These are phyloP conservation scores for Harmothoe impar DNA, from an alignment of 2,888 invertebrate species.

Conservation along the genomic window DNA sequence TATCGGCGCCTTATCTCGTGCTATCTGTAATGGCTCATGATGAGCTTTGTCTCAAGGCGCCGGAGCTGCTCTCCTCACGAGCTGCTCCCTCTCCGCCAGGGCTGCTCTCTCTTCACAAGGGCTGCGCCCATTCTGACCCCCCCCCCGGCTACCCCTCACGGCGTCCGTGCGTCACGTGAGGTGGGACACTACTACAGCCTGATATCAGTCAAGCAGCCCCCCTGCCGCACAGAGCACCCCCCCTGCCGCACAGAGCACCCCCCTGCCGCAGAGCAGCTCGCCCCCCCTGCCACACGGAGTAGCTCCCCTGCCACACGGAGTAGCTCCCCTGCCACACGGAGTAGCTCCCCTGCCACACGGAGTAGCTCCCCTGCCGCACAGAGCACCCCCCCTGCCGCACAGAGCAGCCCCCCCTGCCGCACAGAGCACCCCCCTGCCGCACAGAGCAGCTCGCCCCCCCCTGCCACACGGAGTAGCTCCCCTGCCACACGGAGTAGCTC, in stretches of 20 bases:
- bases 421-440: background rate
- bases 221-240: background rate
- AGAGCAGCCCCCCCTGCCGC: background rate
- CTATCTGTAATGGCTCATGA: constrained; percentile 46
- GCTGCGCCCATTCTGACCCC: background rate
- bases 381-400: background rate
- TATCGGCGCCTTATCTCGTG: constrained; percentile 45
- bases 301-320: background rate
- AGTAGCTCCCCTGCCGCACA: background rate
- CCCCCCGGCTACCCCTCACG: background rate
- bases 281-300: background rate
- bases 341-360: background rate
- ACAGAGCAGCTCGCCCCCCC: background rate
- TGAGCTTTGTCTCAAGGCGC: constrained; percentile 32
- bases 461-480: background rate
- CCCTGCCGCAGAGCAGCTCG: background rate
- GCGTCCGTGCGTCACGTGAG: too few species aligned
- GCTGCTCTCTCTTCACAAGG: background rate
- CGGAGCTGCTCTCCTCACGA: background rate
- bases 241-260: background rate
- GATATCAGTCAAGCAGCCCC: background rate
- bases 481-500: background rate
- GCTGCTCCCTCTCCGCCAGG: background rate
- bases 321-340: background rate
- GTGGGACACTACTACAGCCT: background rate